phyloP scores from a whole-genome alignment of 2,888 invertebrate species.

The Orthosia cruda region DNA sequence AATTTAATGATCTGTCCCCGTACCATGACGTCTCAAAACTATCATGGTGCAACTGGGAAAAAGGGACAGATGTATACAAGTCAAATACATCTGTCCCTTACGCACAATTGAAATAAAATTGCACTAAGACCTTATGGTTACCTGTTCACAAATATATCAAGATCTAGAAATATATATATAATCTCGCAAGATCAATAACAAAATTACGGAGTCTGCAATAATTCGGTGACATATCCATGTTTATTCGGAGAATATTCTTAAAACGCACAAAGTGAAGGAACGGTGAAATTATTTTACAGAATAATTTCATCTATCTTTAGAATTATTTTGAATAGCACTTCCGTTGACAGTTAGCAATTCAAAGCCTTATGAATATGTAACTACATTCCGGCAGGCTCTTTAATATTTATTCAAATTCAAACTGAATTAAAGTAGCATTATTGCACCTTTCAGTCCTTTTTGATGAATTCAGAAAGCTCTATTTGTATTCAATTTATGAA shows the following conservation, averaged over 20 bases:
- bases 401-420: constrained; percentile 31
- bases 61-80: no score
- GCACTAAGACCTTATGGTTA: no score
- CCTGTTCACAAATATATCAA: no score
- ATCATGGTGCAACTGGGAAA: no score
- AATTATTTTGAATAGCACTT: not conserved
- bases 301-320: not conserved
- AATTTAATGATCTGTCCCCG: no score
- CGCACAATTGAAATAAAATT: no score
- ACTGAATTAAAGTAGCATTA: constrained; percentile 23
- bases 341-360: constrained; percentile 9
- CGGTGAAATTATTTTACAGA: not conserved
- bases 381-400: not conserved
- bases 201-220: no score
- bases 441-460: constrained; percentile 17
- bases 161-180: no score
- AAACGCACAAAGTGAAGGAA: not conserved
- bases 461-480: constrained; percentile 22
- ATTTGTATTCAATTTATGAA: constrained; percentile 15
- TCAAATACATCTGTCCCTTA: no score
- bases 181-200: no score
- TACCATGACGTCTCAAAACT: no score
- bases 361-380: constrained; percentile 47
- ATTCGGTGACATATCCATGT: no score
- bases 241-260: not conserved